Evolutionary conservation across 2,113 vertebrate genomes (phyloP).

Genomic region (Nematolebias whitei): DNA sequence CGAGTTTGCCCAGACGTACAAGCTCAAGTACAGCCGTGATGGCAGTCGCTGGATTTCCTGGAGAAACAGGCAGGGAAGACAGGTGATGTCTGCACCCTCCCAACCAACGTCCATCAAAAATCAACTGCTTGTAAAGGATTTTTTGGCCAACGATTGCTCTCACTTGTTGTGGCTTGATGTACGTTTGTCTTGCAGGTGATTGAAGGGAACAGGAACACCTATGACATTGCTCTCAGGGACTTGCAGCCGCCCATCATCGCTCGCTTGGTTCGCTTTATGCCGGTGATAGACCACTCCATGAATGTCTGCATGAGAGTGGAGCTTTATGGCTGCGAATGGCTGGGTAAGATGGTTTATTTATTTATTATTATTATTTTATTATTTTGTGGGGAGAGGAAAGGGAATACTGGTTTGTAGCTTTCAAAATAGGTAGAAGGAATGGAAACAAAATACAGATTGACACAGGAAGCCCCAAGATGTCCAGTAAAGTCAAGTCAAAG

Average conservation of each 20-base stretch:
- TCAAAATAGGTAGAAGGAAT: too few relatives aligned
- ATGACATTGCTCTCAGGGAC: slow-evolving; percentile 94
- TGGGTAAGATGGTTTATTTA: slow-evolving; percentile 83
- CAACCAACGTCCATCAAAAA: slow-evolving; percentile 9
- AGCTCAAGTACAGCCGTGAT: slow-evolving; percentile 95
- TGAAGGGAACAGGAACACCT: slow-evolving; percentile 93
- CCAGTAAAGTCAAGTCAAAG: too few relatives aligned
- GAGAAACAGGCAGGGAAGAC: slow-evolving; percentile 90
- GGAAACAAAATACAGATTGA: too few relatives aligned
- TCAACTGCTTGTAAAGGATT: not conserved
- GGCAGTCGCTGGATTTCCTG: slow-evolving; percentile 97
- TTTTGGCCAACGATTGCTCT: too few relatives aligned
- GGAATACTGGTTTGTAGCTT: too few relatives aligned
- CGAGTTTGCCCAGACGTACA: slow-evolving; percentile 95
- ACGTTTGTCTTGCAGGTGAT: slow-evolving; percentile 82
- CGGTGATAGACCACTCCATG: slow-evolving; percentile 94
- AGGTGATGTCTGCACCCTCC: slow-evolving; percentile 71
- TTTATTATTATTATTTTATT: too few relatives aligned
- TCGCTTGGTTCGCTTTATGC: slow-evolving; percentile 94
- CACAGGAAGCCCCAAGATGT: too few relatives aligned
- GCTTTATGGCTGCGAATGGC: slow-evolving; percentile 96
- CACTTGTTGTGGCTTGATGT: not conserved
- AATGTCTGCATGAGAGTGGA: slow-evolving; percentile 97
- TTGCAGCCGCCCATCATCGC: slow-evolving; percentile 94
- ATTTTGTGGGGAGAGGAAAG: too few relatives aligned